Base-by-base conservation (phyloP, 2,113 vertebrate species). In the Spheniscus mendiculus region DNA sequence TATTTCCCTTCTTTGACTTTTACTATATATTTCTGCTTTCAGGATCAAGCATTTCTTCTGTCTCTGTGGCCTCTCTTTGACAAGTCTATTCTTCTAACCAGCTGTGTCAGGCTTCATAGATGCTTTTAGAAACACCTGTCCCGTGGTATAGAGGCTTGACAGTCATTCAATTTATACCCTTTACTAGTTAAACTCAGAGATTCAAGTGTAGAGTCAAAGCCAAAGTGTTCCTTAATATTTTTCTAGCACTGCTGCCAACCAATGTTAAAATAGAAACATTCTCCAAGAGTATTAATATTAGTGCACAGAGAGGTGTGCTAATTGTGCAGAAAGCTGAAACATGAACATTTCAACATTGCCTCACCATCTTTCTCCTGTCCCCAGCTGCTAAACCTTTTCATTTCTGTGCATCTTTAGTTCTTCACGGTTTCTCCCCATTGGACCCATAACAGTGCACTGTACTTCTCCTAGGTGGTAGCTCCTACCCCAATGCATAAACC, bases 91-190 rank as follows among this genome's bases (percentile, higher is more conserved):
- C 56, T 72, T 90, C 45, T 90, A 92, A 82, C 72, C 47, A 91
- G 85, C 55, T 93, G 8, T 85, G 80, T 93, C 83, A 94, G 77
- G 38, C 82, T 67, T 96, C 73, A 95, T 62, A 89, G 53, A 32
- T 77, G 61, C 91, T 95, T 96, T 97, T 91, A 97, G 81, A 84
- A 86, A 86, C 69, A 94, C 49, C 88, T 93, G 62, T 91, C 69
- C 50, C 85, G 40, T 81, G 38, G 4, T 63, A n/a, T 3, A 93
- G 66, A 89, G 70, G 30, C 52, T 95, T 96, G 80, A 89, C 82
- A 77, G 58, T 62, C 49, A 62, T 80, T 97, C 58, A 81, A 1
- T 89, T 95, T 86, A 42, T 91, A 63, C 34, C 40, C 27, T 94
- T 69, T 73, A 45, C 21, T n/a, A n/a, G 65, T 40, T 85, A 83